Percentiles rank a stretch among this genome's conserved stretches.
Conservation (phyloP, 2,888 invertebrate species). For the Ornithoptera alexandrae region DNA sequence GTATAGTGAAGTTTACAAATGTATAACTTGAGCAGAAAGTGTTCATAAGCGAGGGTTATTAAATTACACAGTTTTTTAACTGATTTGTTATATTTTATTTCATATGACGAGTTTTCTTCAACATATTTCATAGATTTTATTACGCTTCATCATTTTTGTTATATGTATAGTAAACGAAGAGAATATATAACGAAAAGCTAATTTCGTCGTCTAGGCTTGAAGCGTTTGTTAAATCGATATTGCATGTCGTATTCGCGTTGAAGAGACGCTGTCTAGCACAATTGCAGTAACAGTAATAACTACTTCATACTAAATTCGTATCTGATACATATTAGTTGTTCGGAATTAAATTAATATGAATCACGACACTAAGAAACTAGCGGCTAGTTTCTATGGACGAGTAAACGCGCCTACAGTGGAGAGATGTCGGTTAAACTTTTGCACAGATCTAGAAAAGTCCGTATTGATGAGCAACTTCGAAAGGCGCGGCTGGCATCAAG, state of each 20-base stretch:
- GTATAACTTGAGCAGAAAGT: constrained; percentile 5
- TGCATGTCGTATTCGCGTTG: background rate
- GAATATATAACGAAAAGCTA: background rate
- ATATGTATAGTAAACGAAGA: background rate
- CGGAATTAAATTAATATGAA: constrained; percentile 22
- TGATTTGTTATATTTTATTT: background rate
- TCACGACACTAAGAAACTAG: constrained; percentile 27
- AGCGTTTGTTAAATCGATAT: constrained; percentile 20
- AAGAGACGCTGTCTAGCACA: background rate
- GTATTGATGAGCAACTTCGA: constrained; percentile 94
- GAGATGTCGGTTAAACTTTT: constrained; percentile 81
- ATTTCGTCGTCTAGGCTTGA: background rate
- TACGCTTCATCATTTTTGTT: too few species aligned
- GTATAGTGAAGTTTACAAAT: background rate
- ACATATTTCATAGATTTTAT: too few species aligned
- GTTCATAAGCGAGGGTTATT: background rate
- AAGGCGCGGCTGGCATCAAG: constrained; percentile 91
- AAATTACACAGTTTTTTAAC: background rate
- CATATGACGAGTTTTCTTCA: too few species aligned
- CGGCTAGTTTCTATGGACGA: constrained; percentile 74
- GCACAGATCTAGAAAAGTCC: constrained; percentile 92
- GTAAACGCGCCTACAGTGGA: constrained; percentile 50
- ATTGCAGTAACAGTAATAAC: constrained; percentile 10
- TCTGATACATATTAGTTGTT: background rate
- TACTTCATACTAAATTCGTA: background rate